A percentile compares a stretch with the other conserved stretches of the same genome.
These are phyloP conservation scores for Sphaerophoria rueppellii DNA, from an alignment of 2,888 invertebrate species.

Conservation along the genomic window DNA sequence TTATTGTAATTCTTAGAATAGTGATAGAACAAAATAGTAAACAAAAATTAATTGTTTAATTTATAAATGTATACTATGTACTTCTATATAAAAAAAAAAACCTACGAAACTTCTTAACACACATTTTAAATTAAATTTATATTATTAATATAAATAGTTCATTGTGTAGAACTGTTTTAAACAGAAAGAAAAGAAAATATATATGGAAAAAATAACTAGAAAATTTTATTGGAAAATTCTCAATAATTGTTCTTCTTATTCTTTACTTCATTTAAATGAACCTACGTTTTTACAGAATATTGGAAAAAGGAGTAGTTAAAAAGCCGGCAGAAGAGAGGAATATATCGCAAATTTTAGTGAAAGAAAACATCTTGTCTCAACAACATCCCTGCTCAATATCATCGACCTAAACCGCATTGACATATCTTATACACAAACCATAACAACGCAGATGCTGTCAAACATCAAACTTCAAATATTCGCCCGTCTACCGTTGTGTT, in stretches of 20 bases:
- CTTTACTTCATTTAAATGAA: too few species aligned
- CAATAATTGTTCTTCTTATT: not conserved
- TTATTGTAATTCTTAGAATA: conserved; percentile 61
- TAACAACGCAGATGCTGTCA: conserved; percentile 26
- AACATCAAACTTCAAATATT: not conserved
- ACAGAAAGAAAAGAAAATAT: conserved; percentile 43
- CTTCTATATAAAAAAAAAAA: conserved; percentile 22
- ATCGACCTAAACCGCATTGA: not conserved
- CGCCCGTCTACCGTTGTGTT: not conserved
- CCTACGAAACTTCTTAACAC: conserved; percentile 49
- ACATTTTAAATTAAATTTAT: conserved; percentile 40
- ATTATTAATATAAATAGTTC: conserved; percentile 27
- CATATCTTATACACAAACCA: not conserved
- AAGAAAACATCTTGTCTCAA: too few species aligned
- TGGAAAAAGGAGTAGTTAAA: too few species aligned
- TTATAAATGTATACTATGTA: conserved; percentile 23
- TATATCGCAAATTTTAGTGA: too few species aligned
- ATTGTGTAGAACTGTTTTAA: conserved; percentile 43
- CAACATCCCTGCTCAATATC: conserved; percentile 16
- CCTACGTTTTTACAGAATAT: too few species aligned
- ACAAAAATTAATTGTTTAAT: conserved; percentile 51
- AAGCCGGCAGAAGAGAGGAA: too few species aligned
- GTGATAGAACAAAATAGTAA: conserved; percentile 34
- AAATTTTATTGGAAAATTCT: conserved; percentile 24
- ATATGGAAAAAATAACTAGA: conserved; percentile 32